phyloP scores from a whole-genome alignment of 2,888 invertebrate genomes.

The Parthenolecanium corni region DNA sequence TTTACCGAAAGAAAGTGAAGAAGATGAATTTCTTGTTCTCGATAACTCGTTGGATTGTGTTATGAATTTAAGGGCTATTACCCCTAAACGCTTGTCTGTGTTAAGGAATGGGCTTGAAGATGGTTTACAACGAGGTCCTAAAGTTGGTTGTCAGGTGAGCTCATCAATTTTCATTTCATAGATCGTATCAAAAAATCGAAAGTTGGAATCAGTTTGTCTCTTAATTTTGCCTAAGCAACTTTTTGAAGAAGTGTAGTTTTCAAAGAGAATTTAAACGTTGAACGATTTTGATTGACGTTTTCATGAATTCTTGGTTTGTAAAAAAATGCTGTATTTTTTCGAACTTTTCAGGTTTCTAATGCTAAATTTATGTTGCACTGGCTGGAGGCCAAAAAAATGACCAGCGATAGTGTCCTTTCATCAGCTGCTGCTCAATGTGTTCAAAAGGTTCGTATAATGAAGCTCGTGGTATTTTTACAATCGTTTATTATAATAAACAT shows the following conservation, averaged over 20 bases:
- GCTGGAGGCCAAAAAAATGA: constrained; percentile 59
- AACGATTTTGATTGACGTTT: constrained; percentile 4
- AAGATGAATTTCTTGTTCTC: constrained; percentile 42
- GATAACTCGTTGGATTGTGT: constrained; percentile 57
- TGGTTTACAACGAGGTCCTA: constrained; percentile 68
- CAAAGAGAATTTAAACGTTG: neutral
- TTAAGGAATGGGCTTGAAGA: constrained; percentile 58
- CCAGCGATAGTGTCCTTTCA: constrained; percentile 67
- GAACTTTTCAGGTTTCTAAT: constrained; percentile 49
- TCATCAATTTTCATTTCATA: too few species aligned
- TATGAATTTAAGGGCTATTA: constrained; percentile 53
- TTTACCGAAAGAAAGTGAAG: constrained; percentile 40
- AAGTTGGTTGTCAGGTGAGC: constrained; percentile 66
- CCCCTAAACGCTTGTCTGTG: constrained; percentile 54
- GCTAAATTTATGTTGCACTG: constrained; percentile 63
- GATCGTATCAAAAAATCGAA: too few species aligned
- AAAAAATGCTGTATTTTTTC: too few species aligned
- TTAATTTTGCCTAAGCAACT: too few species aligned
- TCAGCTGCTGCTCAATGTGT: constrained; percentile 74
- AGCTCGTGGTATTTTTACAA: neutral
- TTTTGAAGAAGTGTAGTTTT: too few species aligned
- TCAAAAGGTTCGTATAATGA: constrained; percentile 48
- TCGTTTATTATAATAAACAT: neutral
- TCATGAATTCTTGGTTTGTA: constrained; percentile 4
- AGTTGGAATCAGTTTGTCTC: too few species aligned